Conservation (phyloP, 1,140 invertebrate genomes). For the Notospermus geniculatus region DNA sequence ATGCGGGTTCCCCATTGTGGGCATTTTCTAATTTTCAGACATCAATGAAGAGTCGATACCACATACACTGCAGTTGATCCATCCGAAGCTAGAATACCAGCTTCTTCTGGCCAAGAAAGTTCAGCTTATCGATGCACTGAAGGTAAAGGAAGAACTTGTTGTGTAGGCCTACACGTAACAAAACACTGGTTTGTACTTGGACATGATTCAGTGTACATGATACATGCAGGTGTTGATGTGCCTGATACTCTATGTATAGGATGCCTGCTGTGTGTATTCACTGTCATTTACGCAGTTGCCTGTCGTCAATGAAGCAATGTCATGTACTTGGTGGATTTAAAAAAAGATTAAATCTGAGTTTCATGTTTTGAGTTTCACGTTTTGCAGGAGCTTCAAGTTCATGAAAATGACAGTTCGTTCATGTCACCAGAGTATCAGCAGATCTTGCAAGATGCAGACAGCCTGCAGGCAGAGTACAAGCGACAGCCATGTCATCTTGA, state of each 20-base stretch:
- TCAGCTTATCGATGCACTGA: slow-evolving; percentile 59
- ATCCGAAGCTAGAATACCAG: slow-evolving; percentile 65
- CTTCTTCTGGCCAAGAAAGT: slow-evolving; percentile 58
- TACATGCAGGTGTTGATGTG: too few species aligned
- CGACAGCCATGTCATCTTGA: slow-evolving; percentile 65
- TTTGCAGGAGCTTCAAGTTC: slow-evolving; percentile 67
- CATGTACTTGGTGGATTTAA: too few species aligned
- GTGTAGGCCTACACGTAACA: too few species aligned
- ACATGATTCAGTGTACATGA: too few species aligned
- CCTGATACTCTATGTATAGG: too few species aligned
- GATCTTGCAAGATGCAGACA: slow-evolving; percentile 64
- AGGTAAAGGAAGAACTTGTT: slow-evolving; percentile 38
- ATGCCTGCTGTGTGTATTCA: too few species aligned
- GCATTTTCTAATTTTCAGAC: slow-evolving; percentile 45
- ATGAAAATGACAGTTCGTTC: slow-evolving; percentile 65
- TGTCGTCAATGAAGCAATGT: too few species aligned
- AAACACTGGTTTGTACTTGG: too few species aligned
- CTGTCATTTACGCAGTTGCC: too few species aligned
- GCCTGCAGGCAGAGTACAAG: slow-evolving; percentile 60
- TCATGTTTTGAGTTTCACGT: too few species aligned
- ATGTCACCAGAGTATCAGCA: slow-evolving; percentile 70
- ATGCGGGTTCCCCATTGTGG: too few species aligned
- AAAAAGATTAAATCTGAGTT: too few species aligned
- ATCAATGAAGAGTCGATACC: slow-evolving; percentile 68
- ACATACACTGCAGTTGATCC: slow-evolving; percentile 66